A percentile compares a stretch with the other conserved stretches of the same genome.
These are phyloP conservation scores for Lottia scabra DNA, from an alignment of 2,888 invertebrate species.

Conservation along the genomic window DNA sequence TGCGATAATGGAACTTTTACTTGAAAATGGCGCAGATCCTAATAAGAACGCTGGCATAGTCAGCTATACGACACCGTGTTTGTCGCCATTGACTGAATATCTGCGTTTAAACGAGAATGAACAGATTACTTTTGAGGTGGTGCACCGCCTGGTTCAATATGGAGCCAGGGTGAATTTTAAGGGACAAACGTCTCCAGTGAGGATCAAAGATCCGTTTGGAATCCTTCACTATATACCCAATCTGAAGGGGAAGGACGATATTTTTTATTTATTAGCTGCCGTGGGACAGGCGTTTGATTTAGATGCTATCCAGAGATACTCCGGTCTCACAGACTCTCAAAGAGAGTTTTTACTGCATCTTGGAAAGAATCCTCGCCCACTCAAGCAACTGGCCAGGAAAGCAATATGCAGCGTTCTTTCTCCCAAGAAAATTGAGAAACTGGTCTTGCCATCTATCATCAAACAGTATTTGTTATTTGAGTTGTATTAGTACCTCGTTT, in stretches of 20 bases:
- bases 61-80: slow-evolving; percentile 74
- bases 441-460: slow-evolving; percentile 51
- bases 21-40: slow-evolving; percentile 60
- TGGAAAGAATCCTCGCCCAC: slow-evolving; percentile 39
- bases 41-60: slow-evolving; percentile 72
- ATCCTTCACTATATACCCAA: slow-evolving; percentile 84
- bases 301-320: slow-evolving; percentile 83
- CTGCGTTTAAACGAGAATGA: slow-evolving; percentile 75
- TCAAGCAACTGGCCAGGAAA: slow-evolving; percentile 47
- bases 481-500: background rate
- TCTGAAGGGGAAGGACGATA: slow-evolving; percentile 72
- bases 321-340: slow-evolving; percentile 76
- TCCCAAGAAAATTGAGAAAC: slow-evolving; percentile 34
- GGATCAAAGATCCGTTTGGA: slow-evolving; percentile 79
- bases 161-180: slow-evolving; percentile 75
- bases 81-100: slow-evolving; percentile 86
- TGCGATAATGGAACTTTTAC: slow-evolving; percentile 53
- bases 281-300: slow-evolving; percentile 84
- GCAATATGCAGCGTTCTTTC: slow-evolving; percentile 32
- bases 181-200: slow-evolving; percentile 71
- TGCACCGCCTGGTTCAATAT: slow-evolving; percentile 79
- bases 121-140: slow-evolving; percentile 77
- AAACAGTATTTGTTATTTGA: slow-evolving; percentile 50
- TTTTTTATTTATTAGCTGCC: slow-evolving; percentile 77
- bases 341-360: slow-evolving; percentile 76